Conservation (phyloP, 2,113 vertebrate genomes). For the Theristicus caerulescens region DNA sequence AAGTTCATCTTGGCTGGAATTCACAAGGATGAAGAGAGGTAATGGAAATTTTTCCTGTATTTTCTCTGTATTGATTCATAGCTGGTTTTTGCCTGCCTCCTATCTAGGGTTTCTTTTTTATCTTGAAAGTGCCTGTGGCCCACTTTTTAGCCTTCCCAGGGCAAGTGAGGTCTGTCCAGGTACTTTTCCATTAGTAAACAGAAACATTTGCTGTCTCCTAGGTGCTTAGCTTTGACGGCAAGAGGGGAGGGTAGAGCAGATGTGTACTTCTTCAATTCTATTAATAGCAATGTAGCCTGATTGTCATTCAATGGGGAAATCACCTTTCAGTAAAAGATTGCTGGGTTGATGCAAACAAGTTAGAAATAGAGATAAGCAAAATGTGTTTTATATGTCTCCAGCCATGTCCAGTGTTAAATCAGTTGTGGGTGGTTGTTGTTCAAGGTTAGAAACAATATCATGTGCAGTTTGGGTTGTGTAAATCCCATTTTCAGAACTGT, state of each 20-base stretch:
- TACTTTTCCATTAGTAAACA: conserved; percentile 59
- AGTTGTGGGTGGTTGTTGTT: not conserved
- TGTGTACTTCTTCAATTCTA: conserved; percentile 44
- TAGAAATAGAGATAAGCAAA: not conserved
- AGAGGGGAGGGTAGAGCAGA: conserved; percentile 25
- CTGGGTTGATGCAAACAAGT: not conserved
- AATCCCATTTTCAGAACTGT: not conserved
- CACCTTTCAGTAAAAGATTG: conserved; percentile 21
- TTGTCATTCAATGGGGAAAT: conserved; percentile 53
- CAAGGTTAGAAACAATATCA: not conserved
- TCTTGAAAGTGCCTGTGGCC: not conserved
- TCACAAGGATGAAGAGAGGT: not conserved
- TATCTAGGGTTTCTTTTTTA: not conserved
- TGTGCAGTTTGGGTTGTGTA: not conserved
- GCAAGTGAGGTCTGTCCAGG: conserved; percentile 40
- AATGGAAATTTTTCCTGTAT: not conserved
- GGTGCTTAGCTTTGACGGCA: conserved; percentile 35
- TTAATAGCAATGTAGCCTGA: conserved; percentile 53
- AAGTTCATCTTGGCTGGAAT: not conserved
- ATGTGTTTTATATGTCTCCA: not conserved
- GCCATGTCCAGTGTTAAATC: not conserved
- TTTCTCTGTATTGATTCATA: not conserved
- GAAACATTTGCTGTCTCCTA: conserved; percentile 56
- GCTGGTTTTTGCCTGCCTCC: not conserved
- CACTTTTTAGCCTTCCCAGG: conserved; percentile 18